Conservation (phyloP, 2,797 vertebrate species). For the Spheniscus humboldti region DNA sequence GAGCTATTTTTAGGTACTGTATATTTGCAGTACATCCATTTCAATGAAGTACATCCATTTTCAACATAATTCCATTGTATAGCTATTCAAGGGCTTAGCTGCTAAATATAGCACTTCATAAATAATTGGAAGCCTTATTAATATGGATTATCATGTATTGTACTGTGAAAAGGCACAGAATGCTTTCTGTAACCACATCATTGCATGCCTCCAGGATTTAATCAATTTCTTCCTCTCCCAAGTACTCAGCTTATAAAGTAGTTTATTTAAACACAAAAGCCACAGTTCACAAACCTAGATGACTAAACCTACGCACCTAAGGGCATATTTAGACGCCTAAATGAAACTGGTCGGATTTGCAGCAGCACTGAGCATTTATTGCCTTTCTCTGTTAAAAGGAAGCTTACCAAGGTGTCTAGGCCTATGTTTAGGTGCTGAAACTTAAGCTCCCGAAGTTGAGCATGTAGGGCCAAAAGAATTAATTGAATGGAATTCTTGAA, state of each 20-base stretch:
- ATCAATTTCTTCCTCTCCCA: conserved; percentile 61
- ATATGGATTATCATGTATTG: conserved; percentile 57
- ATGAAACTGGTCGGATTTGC: neutral
- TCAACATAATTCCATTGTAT: conserved; percentile 56
- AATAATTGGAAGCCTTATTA: conserved; percentile 66
- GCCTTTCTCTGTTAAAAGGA: neutral
- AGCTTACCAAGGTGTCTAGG: neutral
- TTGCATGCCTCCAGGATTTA: conserved; percentile 59
- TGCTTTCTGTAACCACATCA: conserved; percentile 53
- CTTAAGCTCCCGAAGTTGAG: neutral
- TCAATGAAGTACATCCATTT: conserved; percentile 64
- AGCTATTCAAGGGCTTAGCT: conserved; percentile 50
- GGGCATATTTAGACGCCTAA: neutral
- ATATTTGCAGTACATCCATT: conserved; percentile 59
- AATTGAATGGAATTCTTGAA: neutral
- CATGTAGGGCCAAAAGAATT: neutral
- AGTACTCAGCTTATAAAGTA: conserved; percentile 38
- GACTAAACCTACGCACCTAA: neutral
- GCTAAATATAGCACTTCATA: conserved; percentile 65
- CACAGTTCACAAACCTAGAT: neutral
- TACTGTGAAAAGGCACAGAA: conserved; percentile 44
- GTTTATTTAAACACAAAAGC: conserved; percentile 31
- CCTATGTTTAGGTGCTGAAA: neutral
- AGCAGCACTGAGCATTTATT: neutral
- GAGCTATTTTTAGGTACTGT: conserved; percentile 40